These are phyloP conservation scores for Drosophila varians DNA, from an alignment of 1,140 invertebrate genomes.

Conservation along the genomic window DNA sequence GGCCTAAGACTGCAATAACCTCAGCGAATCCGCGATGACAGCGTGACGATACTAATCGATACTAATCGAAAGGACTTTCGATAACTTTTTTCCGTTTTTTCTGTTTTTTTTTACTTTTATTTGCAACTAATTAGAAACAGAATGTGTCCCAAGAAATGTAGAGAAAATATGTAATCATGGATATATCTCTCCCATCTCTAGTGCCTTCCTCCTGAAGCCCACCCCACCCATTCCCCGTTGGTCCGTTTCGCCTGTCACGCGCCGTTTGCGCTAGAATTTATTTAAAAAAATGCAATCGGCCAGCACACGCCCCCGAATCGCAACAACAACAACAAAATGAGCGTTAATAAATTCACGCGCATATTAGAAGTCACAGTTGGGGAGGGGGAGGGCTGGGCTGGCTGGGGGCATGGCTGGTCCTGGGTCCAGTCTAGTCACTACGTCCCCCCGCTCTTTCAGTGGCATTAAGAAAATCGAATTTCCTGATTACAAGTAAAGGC, in stretches of 20 bases:
- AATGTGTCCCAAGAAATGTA: no score
- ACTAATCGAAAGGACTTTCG: neutral
- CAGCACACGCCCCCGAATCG: conserved; percentile 70
- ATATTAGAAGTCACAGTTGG: conserved; percentile 61
- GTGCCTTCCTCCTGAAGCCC: neutral
- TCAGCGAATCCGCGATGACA: neutral
- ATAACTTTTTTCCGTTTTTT: no score
- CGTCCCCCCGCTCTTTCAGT: conserved; percentile 40
- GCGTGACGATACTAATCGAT: conserved; percentile 5
- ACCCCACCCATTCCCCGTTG: neutral
- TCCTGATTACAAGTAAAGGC: conserved; percentile 71
- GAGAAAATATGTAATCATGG: no score
- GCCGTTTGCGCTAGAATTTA: conserved; percentile 78
- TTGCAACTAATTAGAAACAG: no score
- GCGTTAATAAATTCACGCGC: conserved; percentile 80
- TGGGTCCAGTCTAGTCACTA: conserved; percentile 28
- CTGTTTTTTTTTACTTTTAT: no score
- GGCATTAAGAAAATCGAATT: conserved; percentile 83
- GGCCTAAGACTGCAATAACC: conserved; percentile 30
- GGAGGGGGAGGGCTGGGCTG: neutral
- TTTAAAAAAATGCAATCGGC: conserved; percentile 81
- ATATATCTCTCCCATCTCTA: conserved; percentile 3
- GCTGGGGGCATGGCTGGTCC: neutral
- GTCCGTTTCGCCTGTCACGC: conserved; percentile 65
- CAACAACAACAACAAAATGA: conserved; percentile 54